Evolutionary conservation across 2,888 invertebrate genomes (phyloP).

Genomic region (Oxyscelio sp.): DNA sequence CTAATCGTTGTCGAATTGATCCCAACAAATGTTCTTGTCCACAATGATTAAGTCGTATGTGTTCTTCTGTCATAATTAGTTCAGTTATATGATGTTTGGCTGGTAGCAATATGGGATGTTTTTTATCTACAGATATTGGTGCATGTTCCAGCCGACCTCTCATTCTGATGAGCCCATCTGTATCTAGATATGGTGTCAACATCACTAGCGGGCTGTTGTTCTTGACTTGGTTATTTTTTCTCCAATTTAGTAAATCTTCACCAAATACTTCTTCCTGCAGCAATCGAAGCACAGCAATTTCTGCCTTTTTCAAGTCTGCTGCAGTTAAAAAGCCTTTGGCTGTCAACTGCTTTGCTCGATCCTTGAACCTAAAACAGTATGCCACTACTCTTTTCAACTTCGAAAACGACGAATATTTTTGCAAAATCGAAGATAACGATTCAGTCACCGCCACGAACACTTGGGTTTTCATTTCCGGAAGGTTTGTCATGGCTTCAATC

Average conservation of each 20-base stretch:
- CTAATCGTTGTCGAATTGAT: slow-evolving; percentile 4
- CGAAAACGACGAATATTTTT: slow-evolving; percentile 8
- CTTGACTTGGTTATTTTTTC: slow-evolving; percentile 18
- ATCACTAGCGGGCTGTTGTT: neutral
- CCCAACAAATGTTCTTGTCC: slow-evolving; percentile 9
- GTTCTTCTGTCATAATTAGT: slow-evolving; percentile 38
- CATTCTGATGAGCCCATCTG: slow-evolving; percentile 29
- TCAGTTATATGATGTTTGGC: slow-evolving; percentile 45
- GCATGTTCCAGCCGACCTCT: slow-evolving; percentile 49
- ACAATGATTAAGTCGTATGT: slow-evolving; percentile 33
- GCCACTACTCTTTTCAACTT: slow-evolving; percentile 35
- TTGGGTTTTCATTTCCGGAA: slow-evolving; percentile 13
- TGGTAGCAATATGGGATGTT: slow-evolving; percentile 49
- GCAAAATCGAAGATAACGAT: neutral
- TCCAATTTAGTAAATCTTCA: neutral
- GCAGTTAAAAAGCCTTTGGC: neutral
- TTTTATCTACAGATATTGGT: slow-evolving; percentile 4
- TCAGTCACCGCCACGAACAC: neutral
- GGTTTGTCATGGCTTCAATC: neutral
- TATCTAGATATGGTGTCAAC: slow-evolving; percentile 35
- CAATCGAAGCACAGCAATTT: neutral
- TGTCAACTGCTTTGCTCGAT: neutral
- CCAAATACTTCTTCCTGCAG: slow-evolving; percentile 22
- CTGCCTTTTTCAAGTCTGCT: neutral
- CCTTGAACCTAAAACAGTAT: slow-evolving; percentile 25